A percentile compares a stretch with the other conserved stretches of the same genome.
Evolutionary conservation across 2,113 vertebrate genomes (phyloP).

Genomic region (Chauna torquata): DNA sequence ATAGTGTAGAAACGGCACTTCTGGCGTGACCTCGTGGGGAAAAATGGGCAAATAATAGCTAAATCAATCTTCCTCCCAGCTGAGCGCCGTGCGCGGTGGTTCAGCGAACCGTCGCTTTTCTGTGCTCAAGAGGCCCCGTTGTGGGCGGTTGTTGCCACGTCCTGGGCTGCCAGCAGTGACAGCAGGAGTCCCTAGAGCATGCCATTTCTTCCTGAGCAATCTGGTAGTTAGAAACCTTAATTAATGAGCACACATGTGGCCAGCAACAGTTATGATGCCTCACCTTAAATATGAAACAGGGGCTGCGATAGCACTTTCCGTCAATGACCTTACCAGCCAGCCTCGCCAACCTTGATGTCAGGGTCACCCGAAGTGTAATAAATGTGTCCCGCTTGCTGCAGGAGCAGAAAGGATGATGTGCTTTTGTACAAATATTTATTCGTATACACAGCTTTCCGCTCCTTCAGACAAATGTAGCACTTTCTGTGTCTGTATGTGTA

Average conservation of each 20-base stretch:
- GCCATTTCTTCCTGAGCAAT: not conserved
- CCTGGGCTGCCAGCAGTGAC: not conserved
- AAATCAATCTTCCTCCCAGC: not conserved
- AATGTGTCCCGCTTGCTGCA: not conserved
- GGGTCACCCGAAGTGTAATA: rapidly evolving
- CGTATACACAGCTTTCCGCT: not conserved
- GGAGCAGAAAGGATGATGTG: not conserved
- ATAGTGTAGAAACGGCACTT: not conserved
- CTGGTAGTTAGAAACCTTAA: not conserved
- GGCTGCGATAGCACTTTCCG: not conserved
- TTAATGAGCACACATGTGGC: not conserved
- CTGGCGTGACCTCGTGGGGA: rapidly evolving
- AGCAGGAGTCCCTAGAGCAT: not conserved
- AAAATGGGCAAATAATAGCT: not conserved
- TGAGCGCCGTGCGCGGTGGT: not conserved
- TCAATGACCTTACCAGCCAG: not conserved
- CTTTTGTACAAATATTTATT: not conserved
- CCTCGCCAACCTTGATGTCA: rapidly evolving
- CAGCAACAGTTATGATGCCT: rapidly evolving
- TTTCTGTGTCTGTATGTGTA: not conserved
- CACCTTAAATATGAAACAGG: not conserved
- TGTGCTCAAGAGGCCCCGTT: rapidly evolving
- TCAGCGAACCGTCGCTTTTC: not conserved
- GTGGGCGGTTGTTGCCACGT: rapidly evolving
- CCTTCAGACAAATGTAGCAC: not conserved